A percentile compares a stretch with the other conserved stretches of the same genome.
These are phyloP conservation scores for Botia kubotai DNA, from an alignment of 2,797 vertebrate species.

Conservation along the genomic window DNA sequence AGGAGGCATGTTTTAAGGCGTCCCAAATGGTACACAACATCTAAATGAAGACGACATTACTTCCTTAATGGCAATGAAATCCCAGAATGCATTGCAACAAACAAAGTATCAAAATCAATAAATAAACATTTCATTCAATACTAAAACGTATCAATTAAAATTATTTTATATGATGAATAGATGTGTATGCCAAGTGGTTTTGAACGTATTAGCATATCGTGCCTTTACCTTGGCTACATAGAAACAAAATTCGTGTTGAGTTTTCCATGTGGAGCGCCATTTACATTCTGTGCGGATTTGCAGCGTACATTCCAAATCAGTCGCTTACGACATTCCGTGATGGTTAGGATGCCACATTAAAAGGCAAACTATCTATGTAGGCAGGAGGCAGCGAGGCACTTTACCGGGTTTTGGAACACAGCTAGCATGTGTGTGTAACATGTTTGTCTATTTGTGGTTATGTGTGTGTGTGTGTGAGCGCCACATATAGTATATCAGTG, in stretches of 20 bases:
- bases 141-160: neutral
- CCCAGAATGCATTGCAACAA: neutral
- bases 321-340: neutral
- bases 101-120: neutral
- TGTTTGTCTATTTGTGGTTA: slow-evolving; percentile 48
- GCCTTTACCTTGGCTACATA: too few relatives aligned
- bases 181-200: too few relatives aligned
- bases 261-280: neutral
- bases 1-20: too few relatives aligned
- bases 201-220: too few relatives aligned
- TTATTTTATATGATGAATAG: too few relatives aligned
- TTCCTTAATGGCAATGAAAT: neutral
- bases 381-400: neutral
- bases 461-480: slow-evolving; percentile 19
- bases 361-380: neutral
- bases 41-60: too few relatives aligned
- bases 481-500: slow-evolving; percentile 39
- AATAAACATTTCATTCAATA: neutral
- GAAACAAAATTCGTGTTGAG: neutral
- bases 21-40: too few relatives aligned
- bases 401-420: slow-evolving; percentile 25
- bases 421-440: neutral
- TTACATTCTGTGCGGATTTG: neutral
- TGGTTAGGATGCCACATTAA: neutral
- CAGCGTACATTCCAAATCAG: neutral